A percentile compares a stretch with the other conserved stretches of the same genome.
Evolutionary conservation across 2,113 vertebrate species (phyloP).

Genomic region (Thalassoma bifasciatum): DNA sequence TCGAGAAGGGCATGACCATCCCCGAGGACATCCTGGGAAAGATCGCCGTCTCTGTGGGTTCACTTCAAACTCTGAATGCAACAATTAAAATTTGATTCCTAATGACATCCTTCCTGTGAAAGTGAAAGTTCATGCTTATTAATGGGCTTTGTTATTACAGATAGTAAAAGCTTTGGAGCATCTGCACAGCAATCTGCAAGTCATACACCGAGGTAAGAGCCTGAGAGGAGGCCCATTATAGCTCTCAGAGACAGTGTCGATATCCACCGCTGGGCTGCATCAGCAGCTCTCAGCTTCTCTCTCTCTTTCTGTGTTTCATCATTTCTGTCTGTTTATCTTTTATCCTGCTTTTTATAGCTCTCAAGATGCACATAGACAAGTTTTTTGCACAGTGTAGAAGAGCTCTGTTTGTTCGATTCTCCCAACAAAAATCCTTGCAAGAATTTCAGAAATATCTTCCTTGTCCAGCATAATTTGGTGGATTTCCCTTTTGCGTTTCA

Average conservation of each 20-base stretch:
- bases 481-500: too few species aligned
- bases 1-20: slow-evolving; percentile 92
- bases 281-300: not conserved
- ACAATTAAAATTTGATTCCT: not conserved
- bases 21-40: slow-evolving; percentile 97
- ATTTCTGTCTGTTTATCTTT: not conserved
- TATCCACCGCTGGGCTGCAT: slow-evolving; percentile 20
- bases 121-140: not conserved
- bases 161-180: slow-evolving; percentile 97
- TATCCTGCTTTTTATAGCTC: not conserved
- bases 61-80: not conserved
- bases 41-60: slow-evolving; percentile 94
- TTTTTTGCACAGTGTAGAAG: too few species aligned
- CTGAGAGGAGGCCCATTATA: slow-evolving; percentile 20
- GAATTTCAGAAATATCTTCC: too few species aligned
- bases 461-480: too few species aligned
- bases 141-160: slow-evolving; percentile 77
- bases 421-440: too few species aligned
- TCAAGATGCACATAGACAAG: not conserved
- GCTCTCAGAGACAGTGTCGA: slow-evolving; percentile 7
- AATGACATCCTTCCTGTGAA: not conserved
- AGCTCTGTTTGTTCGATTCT: too few species aligned
- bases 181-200: slow-evolving; percentile 96
- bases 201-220: slow-evolving; percentile 95
- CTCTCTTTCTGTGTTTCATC: not conserved